phyloP scores from a whole-genome alignment of 2,888 invertebrate genomes.

The Oligia latruncula region DNA sequence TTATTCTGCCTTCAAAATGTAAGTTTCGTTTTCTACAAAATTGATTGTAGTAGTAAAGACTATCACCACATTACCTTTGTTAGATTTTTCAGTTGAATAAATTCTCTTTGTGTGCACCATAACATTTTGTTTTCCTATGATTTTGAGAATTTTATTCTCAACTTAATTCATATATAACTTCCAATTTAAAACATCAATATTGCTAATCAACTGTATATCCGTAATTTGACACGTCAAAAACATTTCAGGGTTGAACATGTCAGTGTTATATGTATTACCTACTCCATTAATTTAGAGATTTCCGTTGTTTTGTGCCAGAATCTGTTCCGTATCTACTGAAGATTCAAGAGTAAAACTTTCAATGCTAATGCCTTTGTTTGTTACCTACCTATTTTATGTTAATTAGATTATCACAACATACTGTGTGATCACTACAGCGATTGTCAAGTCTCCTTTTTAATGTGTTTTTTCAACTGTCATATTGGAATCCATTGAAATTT shows the following conservation, averaged over 20 bases:
- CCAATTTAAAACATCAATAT: background rate
- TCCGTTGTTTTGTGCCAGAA: conserved; percentile 55
- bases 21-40: background rate
- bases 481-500: background rate
- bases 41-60: background rate
- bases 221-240: conserved; percentile 13
- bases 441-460: background rate
- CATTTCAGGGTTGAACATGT: conserved; percentile 24
- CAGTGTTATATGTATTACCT: conserved; percentile 28
- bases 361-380: background rate
- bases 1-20: too few species aligned
- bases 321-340: conserved; percentile 13
- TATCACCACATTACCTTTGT: background rate
- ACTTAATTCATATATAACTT: background rate
- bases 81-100: background rate
- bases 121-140: too few species aligned
- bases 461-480: background rate
- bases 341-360: conserved; percentile 1
- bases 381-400: conserved; percentile 1
- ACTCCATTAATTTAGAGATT: conserved; percentile 28
- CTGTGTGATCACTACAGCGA: background rate
- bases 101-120: background rate
- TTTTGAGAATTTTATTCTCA: background rate
- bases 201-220: background rate
- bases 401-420: background rate